phyloP scores from a whole-genome alignment of 1,140 invertebrate species.

The Bombus vancouverensis region DNA sequence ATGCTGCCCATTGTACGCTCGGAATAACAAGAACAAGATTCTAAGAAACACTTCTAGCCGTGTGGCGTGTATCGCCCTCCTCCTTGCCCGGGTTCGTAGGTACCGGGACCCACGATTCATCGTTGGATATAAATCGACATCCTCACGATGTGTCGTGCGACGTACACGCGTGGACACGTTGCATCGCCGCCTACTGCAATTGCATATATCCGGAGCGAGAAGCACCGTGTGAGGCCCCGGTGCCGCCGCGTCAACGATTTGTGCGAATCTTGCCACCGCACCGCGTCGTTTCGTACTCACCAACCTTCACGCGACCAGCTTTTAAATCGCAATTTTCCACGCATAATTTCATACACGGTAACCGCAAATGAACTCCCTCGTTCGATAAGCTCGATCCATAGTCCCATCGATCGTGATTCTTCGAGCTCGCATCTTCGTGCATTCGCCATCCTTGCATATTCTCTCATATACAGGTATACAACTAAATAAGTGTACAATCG shows the following conservation, averaged over 20 bases:
- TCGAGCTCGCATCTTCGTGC: too few species aligned
- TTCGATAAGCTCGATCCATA: neutral
- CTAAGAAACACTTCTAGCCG: neutral
- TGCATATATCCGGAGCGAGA: slow-evolving; percentile 29
- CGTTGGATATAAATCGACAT: slow-evolving; percentile 67
- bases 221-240: slow-evolving; percentile 37
- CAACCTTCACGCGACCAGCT: slow-evolving; percentile 41
- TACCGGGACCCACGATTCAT: slow-evolving; percentile 55
- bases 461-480: neutral
- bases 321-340: slow-evolving; percentile 74
- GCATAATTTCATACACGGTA: slow-evolving; percentile 58
- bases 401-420: neutral
- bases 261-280: slow-evolving; percentile 8
- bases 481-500: neutral
- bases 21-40: neutral
- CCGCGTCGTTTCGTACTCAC: neutral
- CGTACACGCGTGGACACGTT: slow-evolving; percentile 38
- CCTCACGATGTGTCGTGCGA: slow-evolving; percentile 41
- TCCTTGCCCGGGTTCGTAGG: neutral
- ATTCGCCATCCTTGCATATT: neutral
- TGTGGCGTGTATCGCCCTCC: neutral
- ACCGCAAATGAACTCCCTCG: slow-evolving; percentile 55
- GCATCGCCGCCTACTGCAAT: slow-evolving; percentile 53
- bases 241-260: slow-evolving; percentile 19
- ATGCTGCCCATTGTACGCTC: neutral